phyloP scores from a whole-genome alignment of 2,888 invertebrate species.

The Trissolcus japonicus region DNA sequence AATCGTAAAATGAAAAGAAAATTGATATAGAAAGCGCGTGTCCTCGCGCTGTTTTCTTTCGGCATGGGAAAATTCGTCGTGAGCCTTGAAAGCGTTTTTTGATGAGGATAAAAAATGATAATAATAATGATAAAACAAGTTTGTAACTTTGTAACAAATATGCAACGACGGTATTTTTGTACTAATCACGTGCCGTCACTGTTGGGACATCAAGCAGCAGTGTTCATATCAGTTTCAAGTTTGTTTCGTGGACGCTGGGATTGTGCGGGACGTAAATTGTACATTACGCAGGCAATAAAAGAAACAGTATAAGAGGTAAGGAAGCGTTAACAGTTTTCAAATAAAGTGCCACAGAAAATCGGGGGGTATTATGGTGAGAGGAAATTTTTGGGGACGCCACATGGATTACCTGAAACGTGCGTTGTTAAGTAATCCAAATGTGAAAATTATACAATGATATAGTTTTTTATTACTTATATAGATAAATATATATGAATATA shows the following conservation, averaged over 20 bases:
- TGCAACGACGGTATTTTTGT: constrained; percentile 50
- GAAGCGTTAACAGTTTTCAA: constrained; percentile 27
- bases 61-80: constrained; percentile 29
- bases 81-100: constrained; percentile 51
- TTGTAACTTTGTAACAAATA: constrained; percentile 42
- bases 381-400: constrained; percentile 58
- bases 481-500: constrained; percentile 64
- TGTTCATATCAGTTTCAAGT: constrained; percentile 27
- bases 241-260: constrained; percentile 4
- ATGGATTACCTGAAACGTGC: constrained; percentile 70
- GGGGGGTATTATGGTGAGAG: constrained; percentile 63
- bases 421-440: constrained; percentile 69
- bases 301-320: not conserved
- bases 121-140: constrained; percentile 14
- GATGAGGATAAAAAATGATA: not conserved
- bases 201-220: constrained; percentile 11
- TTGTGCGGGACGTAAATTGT: constrained; percentile 19
- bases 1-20: not conserved
- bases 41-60: too few species aligned
- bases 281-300: constrained; percentile 56
- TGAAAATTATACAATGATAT: constrained; percentile 71
- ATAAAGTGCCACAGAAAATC: constrained; percentile 68
- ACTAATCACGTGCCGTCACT: constrained; percentile 44
- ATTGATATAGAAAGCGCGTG: not conserved
- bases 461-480: constrained; percentile 74